A percentile compares a stretch with the other conserved stretches of the same genome.
These are phyloP conservation scores for Phyto melanocephala DNA, from an alignment of 2,888 invertebrate species.

Conservation along the genomic window DNA sequence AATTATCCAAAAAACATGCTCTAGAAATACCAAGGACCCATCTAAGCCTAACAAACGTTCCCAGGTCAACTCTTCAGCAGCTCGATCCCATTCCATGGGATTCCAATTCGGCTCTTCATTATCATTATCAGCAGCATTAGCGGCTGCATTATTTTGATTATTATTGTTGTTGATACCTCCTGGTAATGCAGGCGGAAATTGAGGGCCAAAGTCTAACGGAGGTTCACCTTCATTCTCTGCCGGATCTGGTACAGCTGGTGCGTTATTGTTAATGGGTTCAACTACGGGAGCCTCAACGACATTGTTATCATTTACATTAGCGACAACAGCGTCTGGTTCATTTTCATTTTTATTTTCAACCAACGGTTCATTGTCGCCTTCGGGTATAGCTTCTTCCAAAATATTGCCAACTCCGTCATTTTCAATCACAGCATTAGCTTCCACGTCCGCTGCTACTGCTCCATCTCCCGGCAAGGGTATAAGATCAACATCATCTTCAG, in stretches of 20 bases:
- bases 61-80: slow-evolving; percentile 99
- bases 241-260: slow-evolving; percentile 74
- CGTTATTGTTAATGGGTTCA: slow-evolving; percentile 75
- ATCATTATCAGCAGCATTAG: slow-evolving; percentile 75
- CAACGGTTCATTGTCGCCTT: slow-evolving; percentile 79
- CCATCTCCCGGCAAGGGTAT: slow-evolving; percentile 63
- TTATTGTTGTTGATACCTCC: slow-evolving; percentile 58
- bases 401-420: slow-evolving; percentile 49
- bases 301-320: slow-evolving; percentile 70
- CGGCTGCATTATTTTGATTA: slow-evolving; percentile 71
- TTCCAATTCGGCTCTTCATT: slow-evolving; percentile 90
- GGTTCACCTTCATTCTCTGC: slow-evolving; percentile 80
- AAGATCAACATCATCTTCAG: slow-evolving; percentile 73
- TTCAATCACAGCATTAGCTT: slow-evolving; percentile 65
- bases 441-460: slow-evolving; percentile 77
- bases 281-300: slow-evolving; percentile 73
- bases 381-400: slow-evolving; percentile 55
- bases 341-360: slow-evolving; percentile 56
- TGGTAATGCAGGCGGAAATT: slow-evolving; percentile 81
- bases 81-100: slow-evolving; percentile 98
- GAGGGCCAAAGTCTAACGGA: slow-evolving; percentile 79
- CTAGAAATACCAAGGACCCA: slow-evolving; percentile 97
- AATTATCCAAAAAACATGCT: slow-evolving; percentile 99
- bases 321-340: slow-evolving; percentile 25
- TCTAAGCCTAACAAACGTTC: slow-evolving; percentile 96